Conservation (phyloP, 2,888 invertebrate species). For the Troides aeacus region DNA sequence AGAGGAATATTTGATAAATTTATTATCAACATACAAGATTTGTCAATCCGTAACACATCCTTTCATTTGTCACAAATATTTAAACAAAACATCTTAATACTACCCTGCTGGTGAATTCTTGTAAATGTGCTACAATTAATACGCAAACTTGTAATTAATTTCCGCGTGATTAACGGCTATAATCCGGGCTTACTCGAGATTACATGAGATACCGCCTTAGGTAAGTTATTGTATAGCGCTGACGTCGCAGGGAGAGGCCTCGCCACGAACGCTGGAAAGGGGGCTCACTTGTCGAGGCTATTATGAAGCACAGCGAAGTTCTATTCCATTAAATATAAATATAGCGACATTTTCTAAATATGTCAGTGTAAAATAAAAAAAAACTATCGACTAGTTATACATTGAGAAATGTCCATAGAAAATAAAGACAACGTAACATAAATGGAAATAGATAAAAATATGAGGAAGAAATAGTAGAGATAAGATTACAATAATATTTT, state of each 20-base stretch:
- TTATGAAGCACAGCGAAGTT: constrained; percentile 40
- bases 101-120: constrained; percentile 61
- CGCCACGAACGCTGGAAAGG: constrained; percentile 37
- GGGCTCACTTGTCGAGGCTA: constrained; percentile 38
- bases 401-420: too few species aligned
- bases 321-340: neutral
- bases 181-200: constrained; percentile 78
- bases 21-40: neutral
- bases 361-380: too few species aligned
- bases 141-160: constrained; percentile 80
- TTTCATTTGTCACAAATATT: constrained; percentile 23
- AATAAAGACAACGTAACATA: too few species aligned
- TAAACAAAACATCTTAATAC: constrained; percentile 26
- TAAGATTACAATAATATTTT: too few species aligned
- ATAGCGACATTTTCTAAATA: neutral
- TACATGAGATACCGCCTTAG: constrained; percentile 70
- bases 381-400: too few species aligned
- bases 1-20: neutral
- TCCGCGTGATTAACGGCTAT: constrained; percentile 78
- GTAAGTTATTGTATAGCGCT: constrained; percentile 73
- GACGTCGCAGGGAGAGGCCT: constrained; percentile 49
- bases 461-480: too few species aligned
- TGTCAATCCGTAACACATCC: constrained; percentile 5
- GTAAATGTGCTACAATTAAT: constrained; percentile 78
- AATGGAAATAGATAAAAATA: too few species aligned